Evolutionary conservation across 2,797 vertebrate genomes (phyloP).

Genomic region (Vireo griseus): DNA sequence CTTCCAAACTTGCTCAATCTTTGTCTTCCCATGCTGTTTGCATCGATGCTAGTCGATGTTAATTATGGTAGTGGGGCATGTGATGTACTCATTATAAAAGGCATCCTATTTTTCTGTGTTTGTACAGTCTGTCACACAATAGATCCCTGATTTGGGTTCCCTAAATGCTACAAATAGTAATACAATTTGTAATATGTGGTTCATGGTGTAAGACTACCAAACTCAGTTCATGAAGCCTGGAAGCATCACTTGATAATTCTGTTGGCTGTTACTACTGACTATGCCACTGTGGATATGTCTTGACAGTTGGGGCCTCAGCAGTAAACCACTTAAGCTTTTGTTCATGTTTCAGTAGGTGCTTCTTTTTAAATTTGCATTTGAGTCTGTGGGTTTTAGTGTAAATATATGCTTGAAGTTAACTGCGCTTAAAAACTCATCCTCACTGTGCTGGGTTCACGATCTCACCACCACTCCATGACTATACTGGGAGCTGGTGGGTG

Average conservation of each 20-base stretch:
- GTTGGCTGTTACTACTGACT: background rate
- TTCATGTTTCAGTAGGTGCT: background rate
- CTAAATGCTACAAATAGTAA: slow-evolving; percentile 36
- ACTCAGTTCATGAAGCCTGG: background rate
- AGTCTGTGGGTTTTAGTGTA: background rate
- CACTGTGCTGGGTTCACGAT: background rate
- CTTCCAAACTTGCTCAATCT: slow-evolving; percentile 18
- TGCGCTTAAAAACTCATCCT: background rate
- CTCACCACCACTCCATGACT: background rate
- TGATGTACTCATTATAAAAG: slow-evolving; percentile 44
- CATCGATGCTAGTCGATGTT: slow-evolving; percentile 55
- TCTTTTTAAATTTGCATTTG: background rate
- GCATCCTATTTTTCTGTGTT: slow-evolving; percentile 44
- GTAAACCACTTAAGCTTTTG: background rate
- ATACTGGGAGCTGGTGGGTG: background rate
- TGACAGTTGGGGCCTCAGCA: background rate
- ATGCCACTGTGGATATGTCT: background rate
- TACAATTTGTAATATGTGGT: slow-evolving; percentile 13
- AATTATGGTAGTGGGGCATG: slow-evolving; percentile 54
- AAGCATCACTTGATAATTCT: background rate
- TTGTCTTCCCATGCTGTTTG: slow-evolving; percentile 55
- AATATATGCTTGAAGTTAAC: background rate
- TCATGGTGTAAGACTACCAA: background rate
- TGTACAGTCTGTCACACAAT: slow-evolving; percentile 40
- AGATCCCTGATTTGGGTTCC: slow-evolving; percentile 42